phyloP scores from a whole-genome alignment of 2,113 vertebrate species.

The Plotosus lineatus region DNA sequence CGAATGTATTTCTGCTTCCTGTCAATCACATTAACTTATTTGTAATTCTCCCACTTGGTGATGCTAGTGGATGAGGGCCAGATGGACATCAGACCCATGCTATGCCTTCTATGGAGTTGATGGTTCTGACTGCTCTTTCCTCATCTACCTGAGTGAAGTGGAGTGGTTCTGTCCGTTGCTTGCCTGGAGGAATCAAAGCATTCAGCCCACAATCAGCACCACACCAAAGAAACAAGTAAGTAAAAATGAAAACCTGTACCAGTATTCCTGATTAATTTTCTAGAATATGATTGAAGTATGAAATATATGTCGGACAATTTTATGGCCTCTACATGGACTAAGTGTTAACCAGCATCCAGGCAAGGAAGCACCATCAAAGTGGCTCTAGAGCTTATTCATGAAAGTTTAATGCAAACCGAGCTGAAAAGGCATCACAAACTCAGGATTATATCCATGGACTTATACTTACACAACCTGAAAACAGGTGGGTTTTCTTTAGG shows the following conservation, averaged over 20 bases:
- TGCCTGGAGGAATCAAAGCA: constrained; percentile 85
- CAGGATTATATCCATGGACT: too few species aligned
- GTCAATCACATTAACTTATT: neutral
- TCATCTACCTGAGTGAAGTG: constrained; percentile 94
- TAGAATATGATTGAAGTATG: neutral
- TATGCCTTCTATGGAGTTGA: constrained; percentile 95
- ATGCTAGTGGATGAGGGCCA: constrained; percentile 94
- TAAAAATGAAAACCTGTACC: neutral
- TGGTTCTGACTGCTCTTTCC: constrained; percentile 95
- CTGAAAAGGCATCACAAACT: too few species aligned
- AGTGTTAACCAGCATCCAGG: neutral
- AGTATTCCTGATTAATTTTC: neutral
- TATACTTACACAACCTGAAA: too few species aligned
- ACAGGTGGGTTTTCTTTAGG: too few species aligned
- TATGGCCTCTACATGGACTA: too few species aligned
- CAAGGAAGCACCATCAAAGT: too few species aligned
- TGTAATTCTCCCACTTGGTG: neutral
- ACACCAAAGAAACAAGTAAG: constrained; percentile 80
- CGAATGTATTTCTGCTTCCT: neutral
- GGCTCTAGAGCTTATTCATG: too few species aligned
- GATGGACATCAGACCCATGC: constrained; percentile 97
- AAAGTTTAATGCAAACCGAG: too few species aligned
- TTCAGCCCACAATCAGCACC: constrained; percentile 65
- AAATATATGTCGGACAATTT: neutral
- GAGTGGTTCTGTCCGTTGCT: constrained; percentile 97